phyloP scores from a whole-genome alignment of 2,888 invertebrate species.

The Leistus spinibarbis region DNA sequence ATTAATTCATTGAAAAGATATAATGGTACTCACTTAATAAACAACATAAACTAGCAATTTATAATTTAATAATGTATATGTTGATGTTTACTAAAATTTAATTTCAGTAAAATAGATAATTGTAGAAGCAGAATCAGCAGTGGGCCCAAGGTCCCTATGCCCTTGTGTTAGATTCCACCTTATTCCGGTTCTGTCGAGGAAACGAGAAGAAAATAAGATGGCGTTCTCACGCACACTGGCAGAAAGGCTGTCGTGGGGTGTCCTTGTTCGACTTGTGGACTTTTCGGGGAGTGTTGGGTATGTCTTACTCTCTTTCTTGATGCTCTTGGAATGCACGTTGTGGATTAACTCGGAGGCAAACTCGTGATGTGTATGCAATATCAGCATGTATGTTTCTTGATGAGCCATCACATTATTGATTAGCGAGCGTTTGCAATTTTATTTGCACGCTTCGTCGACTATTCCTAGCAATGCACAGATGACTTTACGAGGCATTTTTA shows the following conservation, averaged over 20 bases:
- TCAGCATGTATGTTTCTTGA: constrained; percentile 25
- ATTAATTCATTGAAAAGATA: too few species aligned
- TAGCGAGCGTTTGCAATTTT: constrained; percentile 22
- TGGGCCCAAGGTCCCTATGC: too few species aligned
- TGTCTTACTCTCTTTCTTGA: constrained; percentile 1
- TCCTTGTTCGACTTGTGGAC: neutral
- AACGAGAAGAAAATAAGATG: neutral
- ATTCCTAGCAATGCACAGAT: neutral
- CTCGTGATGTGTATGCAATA: constrained; percentile 11
- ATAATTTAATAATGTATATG: too few species aligned
- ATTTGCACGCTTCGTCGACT: constrained; percentile 20
- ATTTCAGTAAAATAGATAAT: too few species aligned
- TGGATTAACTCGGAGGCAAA: constrained; percentile 4
- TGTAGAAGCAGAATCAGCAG: too few species aligned
- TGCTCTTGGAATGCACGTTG: constrained; percentile 1
- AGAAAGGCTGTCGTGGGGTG: neutral
- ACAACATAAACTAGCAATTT: too few species aligned
- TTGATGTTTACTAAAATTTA: too few species aligned
- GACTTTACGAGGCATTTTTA: neutral
- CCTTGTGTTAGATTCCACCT: too few species aligned
- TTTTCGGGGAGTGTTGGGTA: neutral
- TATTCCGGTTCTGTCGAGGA: neutral
- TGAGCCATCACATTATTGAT: constrained; percentile 29
- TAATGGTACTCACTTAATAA: too few species aligned
- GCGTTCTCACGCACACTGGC: neutral